Evolutionary conservation across 2,113 vertebrate species (phyloP), one percentile per base, ranked within the genome.

Genomic region (Trichomycterus rosablanca): DNA sequence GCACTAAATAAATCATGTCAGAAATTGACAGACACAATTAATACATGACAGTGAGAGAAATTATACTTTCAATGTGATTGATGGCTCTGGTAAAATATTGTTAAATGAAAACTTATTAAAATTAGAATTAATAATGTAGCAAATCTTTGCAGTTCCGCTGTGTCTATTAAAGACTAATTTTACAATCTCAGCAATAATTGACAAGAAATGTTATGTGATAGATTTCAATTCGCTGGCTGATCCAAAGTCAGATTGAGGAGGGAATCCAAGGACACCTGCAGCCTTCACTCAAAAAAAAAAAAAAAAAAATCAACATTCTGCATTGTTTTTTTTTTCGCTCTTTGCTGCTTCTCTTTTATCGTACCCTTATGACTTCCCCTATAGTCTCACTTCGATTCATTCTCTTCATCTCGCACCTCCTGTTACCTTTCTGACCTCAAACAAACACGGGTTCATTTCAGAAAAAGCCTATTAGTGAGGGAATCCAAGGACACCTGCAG

Each of bases 81-180:
- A 72, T 72, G 59, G 65, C 49, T 68, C 59, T 54, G 48, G 56
- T 64, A 49, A 71, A 67, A 66, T 44, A 67, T 59, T 72, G 59
- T 64, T 68, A 66, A 68, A 72, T 68, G 70, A 72, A 72, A 72
- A 59, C 65, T 63, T 72, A 72, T 72, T 72, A 72, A 72, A 68
- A 72, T 72, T 61, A 63, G 54, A 50, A 72, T 72, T 72, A 72
- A 72, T 72, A 64, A 72, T 72, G 64, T 64, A 72, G 40, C 55
- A 46, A 68, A 54, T 67, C 54, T 72, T 40, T 63, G 48, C 65
- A 67, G 24, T 51, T 63, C 66, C 68, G 62, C 16, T 18, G 59
- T 59, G 48, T 64, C 62, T 64, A 64, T 39, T 64, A 64, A 35
- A 64, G 28, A 40, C 46, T 37, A 34, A 55, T 46, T 64, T 64